Conservation (phyloP, 2,888 invertebrate genomes). For the Caprella mutica region DNA sequence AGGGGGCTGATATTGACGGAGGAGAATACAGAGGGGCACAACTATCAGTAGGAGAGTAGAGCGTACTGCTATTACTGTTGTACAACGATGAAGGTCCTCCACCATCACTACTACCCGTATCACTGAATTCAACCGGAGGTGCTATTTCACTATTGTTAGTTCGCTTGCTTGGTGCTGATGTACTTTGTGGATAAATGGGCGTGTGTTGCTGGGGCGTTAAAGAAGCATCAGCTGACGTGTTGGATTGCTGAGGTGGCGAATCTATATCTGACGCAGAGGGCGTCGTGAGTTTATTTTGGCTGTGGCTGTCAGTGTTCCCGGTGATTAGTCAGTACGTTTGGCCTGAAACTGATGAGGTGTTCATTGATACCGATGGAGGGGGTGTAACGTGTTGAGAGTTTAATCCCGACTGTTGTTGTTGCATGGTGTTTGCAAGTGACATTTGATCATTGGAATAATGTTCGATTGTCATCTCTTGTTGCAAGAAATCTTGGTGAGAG, state of each 20-base stretch:
- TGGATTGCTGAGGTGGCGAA: constrained; percentile 10
- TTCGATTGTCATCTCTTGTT: constrained; percentile 33
- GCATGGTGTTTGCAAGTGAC: constrained; percentile 1
- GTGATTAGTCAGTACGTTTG: constrained; percentile 33
- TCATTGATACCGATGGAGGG: constrained; percentile 13
- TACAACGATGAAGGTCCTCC: constrained; percentile 8
- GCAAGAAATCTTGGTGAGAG: constrained; percentile 33
- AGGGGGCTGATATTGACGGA: constrained; percentile 14
- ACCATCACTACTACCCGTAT: constrained; percentile 12
- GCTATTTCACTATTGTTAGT: too few species aligned
- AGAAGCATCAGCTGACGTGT: not conserved
- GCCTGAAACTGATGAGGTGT: constrained; percentile 27
- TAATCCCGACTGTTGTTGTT: constrained; percentile 8
- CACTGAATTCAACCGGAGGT: constrained; percentile 2
- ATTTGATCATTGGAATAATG: constrained; percentile 30
- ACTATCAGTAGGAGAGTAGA: constrained; percentile 29
- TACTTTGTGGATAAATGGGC: not conserved
- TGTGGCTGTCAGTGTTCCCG: constrained; percentile 34
- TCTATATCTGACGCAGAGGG: constrained; percentile 14
- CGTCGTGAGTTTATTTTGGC: constrained; percentile 24
- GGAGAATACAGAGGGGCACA: constrained; percentile 26
- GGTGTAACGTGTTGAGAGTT: constrained; percentile 20
- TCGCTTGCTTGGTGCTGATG: constrained; percentile 6
- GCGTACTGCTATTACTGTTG: constrained; percentile 15
- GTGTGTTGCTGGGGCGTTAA: constrained; percentile 1